A percentile compares a stretch with the other conserved stretches of the same genome.
Evolutionary conservation across 2,797 vertebrate species (phyloP).

Genomic region (Tiaroga cobitis): DNA sequence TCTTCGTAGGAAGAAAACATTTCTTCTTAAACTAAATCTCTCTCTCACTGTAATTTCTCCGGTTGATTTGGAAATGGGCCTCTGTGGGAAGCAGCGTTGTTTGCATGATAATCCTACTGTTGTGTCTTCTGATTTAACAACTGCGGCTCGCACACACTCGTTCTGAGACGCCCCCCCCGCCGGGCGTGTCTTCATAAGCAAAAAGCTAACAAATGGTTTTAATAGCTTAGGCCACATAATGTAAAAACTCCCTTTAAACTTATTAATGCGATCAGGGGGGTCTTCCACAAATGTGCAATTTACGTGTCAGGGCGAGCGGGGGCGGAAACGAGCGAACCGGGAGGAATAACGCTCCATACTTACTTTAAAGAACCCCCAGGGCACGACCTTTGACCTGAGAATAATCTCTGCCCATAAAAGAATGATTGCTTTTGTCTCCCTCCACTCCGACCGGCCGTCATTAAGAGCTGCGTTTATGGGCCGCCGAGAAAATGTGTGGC

Average conservation of each 20-base stretch:
- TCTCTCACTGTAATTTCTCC: conserved; percentile 32
- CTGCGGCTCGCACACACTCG: conserved; percentile 62
- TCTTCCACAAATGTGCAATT: conserved; percentile 73
- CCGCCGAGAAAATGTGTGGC: conserved; percentile 64
- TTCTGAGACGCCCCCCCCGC: conserved; percentile 53
- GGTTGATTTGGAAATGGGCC: conserved; percentile 53
- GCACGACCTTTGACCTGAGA: conserved; percentile 79
- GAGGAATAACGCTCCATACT: conserved; percentile 84
- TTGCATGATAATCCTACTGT: conserved; percentile 59
- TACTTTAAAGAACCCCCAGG: conserved; percentile 84
- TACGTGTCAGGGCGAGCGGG: conserved; percentile 80
- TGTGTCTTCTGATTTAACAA: conserved; percentile 75
- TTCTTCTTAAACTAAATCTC: conserved; percentile 6
- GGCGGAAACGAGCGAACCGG: conserved; percentile 80
- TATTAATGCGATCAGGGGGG: conserved; percentile 64
- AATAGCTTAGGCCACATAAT: conserved; percentile 76
- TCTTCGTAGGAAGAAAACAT: neutral
- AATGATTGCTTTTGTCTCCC: conserved; percentile 70
- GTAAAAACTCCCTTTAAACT: conserved; percentile 67
- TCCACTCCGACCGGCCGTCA: conserved; percentile 70
- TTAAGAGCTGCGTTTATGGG: conserved; percentile 79
- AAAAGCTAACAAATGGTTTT: conserved; percentile 85
- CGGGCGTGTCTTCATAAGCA: conserved; percentile 81
- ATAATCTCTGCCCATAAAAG: conserved; percentile 70
- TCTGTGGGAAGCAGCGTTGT: conserved; percentile 56